phyloP scores from a whole-genome alignment of 2,113 vertebrate species.

The Triplophysa rosa region DNA sequence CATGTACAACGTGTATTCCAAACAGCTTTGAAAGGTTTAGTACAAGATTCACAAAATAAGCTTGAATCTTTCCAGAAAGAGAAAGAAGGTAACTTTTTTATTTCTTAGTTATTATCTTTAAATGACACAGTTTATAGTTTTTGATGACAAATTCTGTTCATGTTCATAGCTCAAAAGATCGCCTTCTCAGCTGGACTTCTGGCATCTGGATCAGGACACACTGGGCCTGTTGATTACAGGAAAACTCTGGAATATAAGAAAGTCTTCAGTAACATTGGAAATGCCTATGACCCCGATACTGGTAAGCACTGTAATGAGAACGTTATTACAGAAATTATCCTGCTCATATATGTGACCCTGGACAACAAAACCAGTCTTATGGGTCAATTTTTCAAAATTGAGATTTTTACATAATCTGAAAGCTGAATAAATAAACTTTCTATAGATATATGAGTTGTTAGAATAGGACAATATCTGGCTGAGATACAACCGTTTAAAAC shows the following conservation, averaged over 20 bases:
- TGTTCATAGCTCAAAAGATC: conserved; percentile 33
- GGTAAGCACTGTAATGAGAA: conserved; percentile 19
- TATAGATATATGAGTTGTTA: too few relatives aligned
- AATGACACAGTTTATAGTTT: too few relatives aligned
- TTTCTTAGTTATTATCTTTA: not conserved
- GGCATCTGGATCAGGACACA: not conserved
- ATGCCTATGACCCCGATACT: conserved; percentile 32
- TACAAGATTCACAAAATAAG: not conserved
- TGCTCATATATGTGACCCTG: too few relatives aligned
- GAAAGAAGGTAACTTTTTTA: conserved; percentile 7
- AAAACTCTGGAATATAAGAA: conserved; percentile 43
- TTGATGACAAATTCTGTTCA: not conserved
- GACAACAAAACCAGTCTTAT: too few relatives aligned
- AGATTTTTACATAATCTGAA: too few relatives aligned
- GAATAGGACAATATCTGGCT: too few relatives aligned
- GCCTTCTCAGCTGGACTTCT: conserved; percentile 50
- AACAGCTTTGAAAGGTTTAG: conserved; percentile 13
- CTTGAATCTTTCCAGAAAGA: not conserved
- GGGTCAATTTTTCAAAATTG: too few relatives aligned
- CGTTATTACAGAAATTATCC: not conserved
- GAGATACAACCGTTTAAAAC: too few relatives aligned
- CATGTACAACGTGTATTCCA: too few relatives aligned
- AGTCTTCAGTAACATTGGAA: conserved; percentile 37
- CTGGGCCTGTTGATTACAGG: not conserved
- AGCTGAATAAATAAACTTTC: too few relatives aligned